Conservation (phyloP, 1,140 invertebrate species). For the Latrodectus geometricus region DNA sequence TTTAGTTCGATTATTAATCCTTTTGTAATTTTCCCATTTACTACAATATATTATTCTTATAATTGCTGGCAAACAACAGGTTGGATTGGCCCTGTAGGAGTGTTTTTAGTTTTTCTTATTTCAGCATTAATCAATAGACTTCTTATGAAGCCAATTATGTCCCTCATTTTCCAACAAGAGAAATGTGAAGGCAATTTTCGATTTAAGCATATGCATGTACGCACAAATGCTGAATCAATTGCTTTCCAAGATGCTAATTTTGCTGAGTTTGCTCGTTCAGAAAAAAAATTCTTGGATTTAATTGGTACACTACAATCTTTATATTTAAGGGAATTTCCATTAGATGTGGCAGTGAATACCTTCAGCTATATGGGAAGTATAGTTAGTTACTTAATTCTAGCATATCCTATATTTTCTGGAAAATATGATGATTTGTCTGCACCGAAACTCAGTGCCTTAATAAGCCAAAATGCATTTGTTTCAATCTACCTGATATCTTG, state of each 20-base stretch:
- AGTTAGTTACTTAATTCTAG: slow-evolving; percentile 75
- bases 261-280: slow-evolving; percentile 72
- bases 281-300: slow-evolving; percentile 70
- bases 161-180: slow-evolving; percentile 73
- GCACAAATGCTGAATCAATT: slow-evolving; percentile 75
- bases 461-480: slow-evolving; percentile 76
- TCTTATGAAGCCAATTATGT: slow-evolving; percentile 75
- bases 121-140: slow-evolving; percentile 74
- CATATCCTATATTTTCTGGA: slow-evolving; percentile 75
- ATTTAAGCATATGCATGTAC: slow-evolving; percentile 75
- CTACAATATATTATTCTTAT: slow-evolving; percentile 73
- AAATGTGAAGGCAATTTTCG: slow-evolving; percentile 76
- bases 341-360: slow-evolving; percentile 71
- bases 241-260: slow-evolving; percentile 73
- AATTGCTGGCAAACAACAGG: slow-evolving; percentile 70
- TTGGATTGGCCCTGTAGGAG: slow-evolving; percentile 73
- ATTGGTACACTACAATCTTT: slow-evolving; percentile 65
- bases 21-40: slow-evolving; percentile 73
- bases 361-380: slow-evolving; percentile 75
- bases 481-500: slow-evolving; percentile 75
- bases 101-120: slow-evolving; percentile 74
- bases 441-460: slow-evolving; percentile 72
- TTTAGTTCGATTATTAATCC: slow-evolving; percentile 71
- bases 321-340: slow-evolving; percentile 64
- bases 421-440: slow-evolving; percentile 71